Evolutionary conservation across 2,797 vertebrate species (phyloP).

Genomic region (Gallinago stenura): DNA sequence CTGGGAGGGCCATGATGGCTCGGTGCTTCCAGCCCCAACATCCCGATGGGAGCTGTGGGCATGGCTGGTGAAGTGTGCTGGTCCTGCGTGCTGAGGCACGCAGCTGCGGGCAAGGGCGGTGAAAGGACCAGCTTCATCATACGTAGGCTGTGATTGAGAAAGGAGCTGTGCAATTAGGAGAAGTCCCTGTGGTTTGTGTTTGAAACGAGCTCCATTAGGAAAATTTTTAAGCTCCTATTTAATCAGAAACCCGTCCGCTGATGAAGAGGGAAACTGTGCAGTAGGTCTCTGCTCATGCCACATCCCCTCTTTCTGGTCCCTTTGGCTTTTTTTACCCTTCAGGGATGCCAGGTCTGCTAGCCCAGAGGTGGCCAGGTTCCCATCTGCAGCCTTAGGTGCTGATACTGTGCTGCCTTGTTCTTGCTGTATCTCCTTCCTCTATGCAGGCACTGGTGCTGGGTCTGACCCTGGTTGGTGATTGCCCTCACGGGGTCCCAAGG

Average conservation of each 20-base stretch:
- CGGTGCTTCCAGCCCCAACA: neutral
- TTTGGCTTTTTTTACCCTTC: neutral
- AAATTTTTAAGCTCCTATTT: constrained; percentile 3
- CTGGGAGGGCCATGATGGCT: fast-evolving
- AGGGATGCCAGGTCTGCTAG: neutral
- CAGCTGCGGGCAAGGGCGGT: fast-evolving
- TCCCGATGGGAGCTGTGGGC: fast-evolving
- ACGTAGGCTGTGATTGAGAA: neutral
- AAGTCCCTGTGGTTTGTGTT: neutral
- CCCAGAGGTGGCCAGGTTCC: neutral
- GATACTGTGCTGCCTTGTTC: neutral
- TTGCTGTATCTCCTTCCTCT: neutral
- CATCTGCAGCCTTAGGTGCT: neutral
- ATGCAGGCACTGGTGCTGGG: fast-evolving
- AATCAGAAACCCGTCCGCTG: neutral
- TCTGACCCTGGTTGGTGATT: neutral
- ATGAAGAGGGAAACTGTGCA: fast-evolving
- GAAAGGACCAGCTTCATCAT: neutral
- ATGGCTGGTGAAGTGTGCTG: fast-evolving
- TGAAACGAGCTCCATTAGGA: neutral
- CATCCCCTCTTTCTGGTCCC: neutral
- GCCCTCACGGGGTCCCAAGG: fast-evolving
- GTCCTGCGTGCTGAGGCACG: fast-evolving
- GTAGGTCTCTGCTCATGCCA: neutral
- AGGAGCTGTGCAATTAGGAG: neutral